Conservation (phyloP, 2,113 vertebrate species). For the Meleagris gallopavo region DNA sequence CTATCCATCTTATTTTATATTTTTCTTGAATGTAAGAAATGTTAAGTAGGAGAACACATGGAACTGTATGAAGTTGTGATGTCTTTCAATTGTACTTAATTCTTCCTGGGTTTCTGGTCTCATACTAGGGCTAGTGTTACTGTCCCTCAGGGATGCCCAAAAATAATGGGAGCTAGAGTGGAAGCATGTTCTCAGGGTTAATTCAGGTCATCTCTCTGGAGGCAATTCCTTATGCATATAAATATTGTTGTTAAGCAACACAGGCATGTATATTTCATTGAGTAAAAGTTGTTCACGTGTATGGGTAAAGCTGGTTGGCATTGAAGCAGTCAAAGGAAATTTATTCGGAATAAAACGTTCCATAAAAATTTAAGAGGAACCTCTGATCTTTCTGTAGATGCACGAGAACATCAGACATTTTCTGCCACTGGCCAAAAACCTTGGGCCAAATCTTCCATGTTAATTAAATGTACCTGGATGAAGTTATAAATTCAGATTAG, state of each 20-base stretch:
- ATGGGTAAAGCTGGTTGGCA: not conserved
- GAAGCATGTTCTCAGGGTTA: not conserved
- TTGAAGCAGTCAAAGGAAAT: not conserved
- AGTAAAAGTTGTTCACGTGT: not conserved
- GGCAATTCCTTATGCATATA: not conserved
- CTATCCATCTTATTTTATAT: not conserved
- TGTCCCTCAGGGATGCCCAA: not conserved
- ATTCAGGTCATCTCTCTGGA: not conserved
- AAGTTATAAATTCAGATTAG: not conserved
- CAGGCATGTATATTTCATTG: not conserved
- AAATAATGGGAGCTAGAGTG: not conserved
- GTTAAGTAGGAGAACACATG: not conserved
- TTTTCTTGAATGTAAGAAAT: not conserved
- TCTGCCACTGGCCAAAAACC: not conserved
- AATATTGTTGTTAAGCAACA: not conserved
- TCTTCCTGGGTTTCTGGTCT: not conserved
- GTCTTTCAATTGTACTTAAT: not conserved
- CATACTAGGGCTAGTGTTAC: not conserved
- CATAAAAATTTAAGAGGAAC: not conserved
- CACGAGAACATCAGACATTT: not conserved
- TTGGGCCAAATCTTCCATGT: not conserved
- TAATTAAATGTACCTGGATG: not conserved
- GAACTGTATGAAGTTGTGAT: not conserved
- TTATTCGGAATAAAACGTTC: not conserved
- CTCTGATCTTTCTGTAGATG: not conserved